Evolutionary conservation across 2,888 invertebrate genomes (phyloP).

Genomic region (Masnerella sp.): DNA sequence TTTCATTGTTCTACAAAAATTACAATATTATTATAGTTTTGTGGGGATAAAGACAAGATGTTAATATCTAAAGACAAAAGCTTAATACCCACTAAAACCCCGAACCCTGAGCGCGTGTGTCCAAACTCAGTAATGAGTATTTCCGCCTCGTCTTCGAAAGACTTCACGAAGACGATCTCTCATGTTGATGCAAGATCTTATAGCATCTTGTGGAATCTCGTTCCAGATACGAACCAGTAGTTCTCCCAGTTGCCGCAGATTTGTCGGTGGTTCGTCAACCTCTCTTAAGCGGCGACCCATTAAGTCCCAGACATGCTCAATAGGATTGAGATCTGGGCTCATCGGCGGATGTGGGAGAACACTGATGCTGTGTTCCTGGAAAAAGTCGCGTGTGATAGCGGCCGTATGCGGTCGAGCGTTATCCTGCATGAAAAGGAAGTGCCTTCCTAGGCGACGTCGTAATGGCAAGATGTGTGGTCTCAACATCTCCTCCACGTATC

Average conservation of each 20-base stretch:
- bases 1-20: no score
- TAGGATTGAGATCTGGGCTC: slow-evolving; percentile 21
- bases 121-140: background rate
- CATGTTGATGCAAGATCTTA: background rate
- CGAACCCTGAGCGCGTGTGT: no score
- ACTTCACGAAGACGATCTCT: background rate
- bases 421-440: slow-evolving; percentile 4
- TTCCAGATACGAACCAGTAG: background rate
- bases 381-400: background rate
- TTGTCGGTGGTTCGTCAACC: slow-evolving; percentile 4
- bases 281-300: slow-evolving; percentile 12
- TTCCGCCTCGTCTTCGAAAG: background rate
- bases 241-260: background rate
- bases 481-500: slow-evolving; percentile 10
- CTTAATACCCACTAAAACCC: no score
- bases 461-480: slow-evolving; percentile 4
- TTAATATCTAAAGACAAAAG: no score
- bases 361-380: background rate
- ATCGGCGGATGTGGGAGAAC: slow-evolving; percentile 2
- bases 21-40: no score
- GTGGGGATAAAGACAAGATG: no score
- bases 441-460: background rate
- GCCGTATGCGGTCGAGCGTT: slow-evolving; percentile 3
- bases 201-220: background rate
- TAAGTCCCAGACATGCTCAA: slow-evolving; percentile 23